phyloP scores from a whole-genome alignment of 1,140 invertebrate species.

The Melanaphis sacchari region DNA sequence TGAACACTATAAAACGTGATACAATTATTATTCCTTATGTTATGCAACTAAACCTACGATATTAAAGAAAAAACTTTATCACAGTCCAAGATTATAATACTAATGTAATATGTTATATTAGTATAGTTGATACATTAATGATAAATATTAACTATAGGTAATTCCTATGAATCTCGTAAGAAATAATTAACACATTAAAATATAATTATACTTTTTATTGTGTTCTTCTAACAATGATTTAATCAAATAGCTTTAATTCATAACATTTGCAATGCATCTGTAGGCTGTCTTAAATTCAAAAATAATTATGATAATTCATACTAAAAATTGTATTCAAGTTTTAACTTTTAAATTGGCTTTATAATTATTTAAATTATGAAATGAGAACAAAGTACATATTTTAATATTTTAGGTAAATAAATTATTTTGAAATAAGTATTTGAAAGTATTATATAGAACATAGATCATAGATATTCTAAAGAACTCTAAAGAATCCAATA shows the following conservation, averaged over 20 bases:
- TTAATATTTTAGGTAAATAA: too few relatives aligned
- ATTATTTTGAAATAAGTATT: neutral
- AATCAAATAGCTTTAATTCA: neutral
- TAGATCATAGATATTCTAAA: too few relatives aligned
- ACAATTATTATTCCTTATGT: neutral
- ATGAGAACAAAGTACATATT: too few relatives aligned
- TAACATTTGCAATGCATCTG: neutral
- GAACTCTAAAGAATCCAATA: too few relatives aligned
- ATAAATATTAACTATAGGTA: constrained; percentile 6
- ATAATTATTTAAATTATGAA: neutral
- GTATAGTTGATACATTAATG: constrained; percentile 4
- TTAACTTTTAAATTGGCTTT: neutral
- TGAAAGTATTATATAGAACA: neutral
- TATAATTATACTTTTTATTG: neutral
- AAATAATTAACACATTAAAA: neutral
- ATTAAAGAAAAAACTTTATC: neutral
- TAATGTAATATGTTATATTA: neutral
- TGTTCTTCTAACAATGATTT: neutral
- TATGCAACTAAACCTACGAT: neutral
- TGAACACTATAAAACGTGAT: neutral
- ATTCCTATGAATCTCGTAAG: neutral
- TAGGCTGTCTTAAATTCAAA: neutral
- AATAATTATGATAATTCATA: neutral
- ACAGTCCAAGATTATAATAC: neutral
- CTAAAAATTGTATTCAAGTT: neutral